Evolutionary conservation across 2,113 vertebrate genomes (phyloP).

Genomic region (Bufo bufo): DNA sequence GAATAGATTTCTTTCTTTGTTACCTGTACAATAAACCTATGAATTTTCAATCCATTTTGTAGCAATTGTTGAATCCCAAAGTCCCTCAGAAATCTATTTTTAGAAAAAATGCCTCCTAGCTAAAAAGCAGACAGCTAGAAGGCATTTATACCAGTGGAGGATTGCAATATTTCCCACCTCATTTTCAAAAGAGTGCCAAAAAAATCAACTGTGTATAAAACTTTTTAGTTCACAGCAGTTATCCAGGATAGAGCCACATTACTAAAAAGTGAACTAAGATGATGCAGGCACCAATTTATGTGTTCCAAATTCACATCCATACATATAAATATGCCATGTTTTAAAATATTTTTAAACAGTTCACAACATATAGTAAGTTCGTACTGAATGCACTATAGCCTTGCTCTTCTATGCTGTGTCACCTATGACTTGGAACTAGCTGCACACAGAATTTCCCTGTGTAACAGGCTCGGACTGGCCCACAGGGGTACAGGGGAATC

Average conservation of each 20-base stretch:
- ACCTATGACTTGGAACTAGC: too few species aligned
- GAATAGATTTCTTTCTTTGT: neutral
- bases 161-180: neutral
- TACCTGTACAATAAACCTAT: neutral
- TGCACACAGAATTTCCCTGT: too few species aligned
- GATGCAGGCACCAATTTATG: neutral
- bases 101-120: slow-evolving; percentile 28
- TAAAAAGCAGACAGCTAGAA: slow-evolving; percentile 15
- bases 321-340: too few species aligned
- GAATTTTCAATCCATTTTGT: neutral
- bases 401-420: too few species aligned
- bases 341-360: too few species aligned
- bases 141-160: slow-evolving; percentile 2
- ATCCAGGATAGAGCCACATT: neutral
- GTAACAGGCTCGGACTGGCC: too few species aligned
- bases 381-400: too few species aligned
- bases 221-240: neutral
- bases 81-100: slow-evolving; percentile 32
- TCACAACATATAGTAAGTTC: too few species aligned
- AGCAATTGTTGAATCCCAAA: neutral
- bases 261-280: neutral
- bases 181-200: slow-evolving; percentile 15
- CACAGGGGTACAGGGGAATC: too few species aligned
- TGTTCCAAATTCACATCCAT: too few species aligned
- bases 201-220: neutral